These are phyloP conservation scores for Hydractinia symbiolongicarpus DNA, from an alignment of 30 jellyfish, hydroid and myxozoan species.

Conservation along the genomic window DNA sequence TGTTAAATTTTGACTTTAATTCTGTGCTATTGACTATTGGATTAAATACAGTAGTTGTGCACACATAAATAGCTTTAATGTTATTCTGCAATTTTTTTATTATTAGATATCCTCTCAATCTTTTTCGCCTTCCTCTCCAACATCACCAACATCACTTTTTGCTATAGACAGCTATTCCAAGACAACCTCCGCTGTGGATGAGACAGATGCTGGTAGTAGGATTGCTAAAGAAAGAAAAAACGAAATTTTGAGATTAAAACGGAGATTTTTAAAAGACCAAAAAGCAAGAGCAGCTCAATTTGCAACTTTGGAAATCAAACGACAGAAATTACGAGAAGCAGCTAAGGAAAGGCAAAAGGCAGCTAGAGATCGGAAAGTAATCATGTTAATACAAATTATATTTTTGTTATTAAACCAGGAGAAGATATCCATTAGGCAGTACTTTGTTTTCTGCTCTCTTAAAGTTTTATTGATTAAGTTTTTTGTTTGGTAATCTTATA, in stretches of 20 bases:
- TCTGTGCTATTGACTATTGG: slow-evolving; percentile 25
- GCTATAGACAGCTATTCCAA: neutral
- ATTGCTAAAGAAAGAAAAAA: slow-evolving; percentile 1
- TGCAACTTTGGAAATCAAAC: slow-evolving; percentile 54
- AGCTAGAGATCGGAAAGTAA: slow-evolving; percentile 58
- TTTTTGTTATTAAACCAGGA: neutral
- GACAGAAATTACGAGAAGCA: slow-evolving; percentile 45
- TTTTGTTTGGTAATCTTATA: no score
- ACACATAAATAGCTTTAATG: no score
- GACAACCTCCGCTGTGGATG: slow-evolving; percentile 19
- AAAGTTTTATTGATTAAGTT: no score
- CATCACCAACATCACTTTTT: neutral
- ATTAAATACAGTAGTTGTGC: no score
- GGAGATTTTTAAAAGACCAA: slow-evolving; percentile 49
- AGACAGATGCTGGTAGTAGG: slow-evolving; percentile 4
- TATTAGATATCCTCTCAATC: neutral
- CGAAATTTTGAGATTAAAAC: slow-evolving; percentile 43
- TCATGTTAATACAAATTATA: neutral
- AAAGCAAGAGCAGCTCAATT: slow-evolving; percentile 36
- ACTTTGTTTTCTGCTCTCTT: no score
- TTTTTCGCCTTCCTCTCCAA: neutral
- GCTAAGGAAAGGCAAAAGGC: slow-evolving; percentile 69
- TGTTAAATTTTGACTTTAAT: neutral
- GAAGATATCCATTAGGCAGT: no score
- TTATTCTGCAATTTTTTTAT: neutral